A percentile compares a stretch with the other conserved stretches of the same genome.
phyloP scores from a whole-genome alignment of 2,888 invertebrate genomes.

The Deladenus siricidicola region DNA sequence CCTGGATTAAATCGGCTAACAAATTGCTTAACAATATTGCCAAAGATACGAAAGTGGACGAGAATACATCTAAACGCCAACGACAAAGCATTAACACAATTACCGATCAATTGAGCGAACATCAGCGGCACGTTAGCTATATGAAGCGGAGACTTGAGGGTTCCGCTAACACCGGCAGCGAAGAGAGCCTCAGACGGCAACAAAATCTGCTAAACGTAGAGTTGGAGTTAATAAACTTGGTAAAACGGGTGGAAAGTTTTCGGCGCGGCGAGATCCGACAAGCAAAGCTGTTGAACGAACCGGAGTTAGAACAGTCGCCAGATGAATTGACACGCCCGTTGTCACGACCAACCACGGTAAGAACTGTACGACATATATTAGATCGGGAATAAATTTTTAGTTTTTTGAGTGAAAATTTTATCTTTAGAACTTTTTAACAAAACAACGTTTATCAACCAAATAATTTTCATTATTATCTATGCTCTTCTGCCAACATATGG shows the following conservation, averaged over 20 bases:
- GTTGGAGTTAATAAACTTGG: not conserved
- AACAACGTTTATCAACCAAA: too few species aligned
- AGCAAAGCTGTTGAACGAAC: too few species aligned
- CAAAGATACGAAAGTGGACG: constrained; percentile 15
- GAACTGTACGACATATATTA: not conserved
- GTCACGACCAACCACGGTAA: not conserved
- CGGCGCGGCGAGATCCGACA: not conserved
- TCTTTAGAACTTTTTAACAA: too few species aligned
- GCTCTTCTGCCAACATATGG: too few species aligned
- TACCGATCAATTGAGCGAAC: constrained; percentile 16
- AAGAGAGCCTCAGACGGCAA: not conserved
- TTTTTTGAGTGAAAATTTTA: too few species aligned
- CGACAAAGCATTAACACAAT: not conserved
- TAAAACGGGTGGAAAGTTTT: not conserved
- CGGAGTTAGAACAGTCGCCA: too few species aligned
- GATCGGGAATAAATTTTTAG: too few species aligned
- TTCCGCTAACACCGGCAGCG: not conserved
- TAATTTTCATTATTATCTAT: too few species aligned
- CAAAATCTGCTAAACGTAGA: not conserved
- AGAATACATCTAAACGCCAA: not conserved
- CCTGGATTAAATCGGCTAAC: constrained; percentile 18
- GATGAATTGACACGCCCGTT: not conserved
- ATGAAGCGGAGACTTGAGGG: not conserved
- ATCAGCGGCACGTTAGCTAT: constrained; percentile 9
- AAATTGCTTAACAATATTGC: constrained; percentile 33